phyloP scores from a whole-genome alignment of 2,797 vertebrate genomes.

The Enteromius argenteus region DNA sequence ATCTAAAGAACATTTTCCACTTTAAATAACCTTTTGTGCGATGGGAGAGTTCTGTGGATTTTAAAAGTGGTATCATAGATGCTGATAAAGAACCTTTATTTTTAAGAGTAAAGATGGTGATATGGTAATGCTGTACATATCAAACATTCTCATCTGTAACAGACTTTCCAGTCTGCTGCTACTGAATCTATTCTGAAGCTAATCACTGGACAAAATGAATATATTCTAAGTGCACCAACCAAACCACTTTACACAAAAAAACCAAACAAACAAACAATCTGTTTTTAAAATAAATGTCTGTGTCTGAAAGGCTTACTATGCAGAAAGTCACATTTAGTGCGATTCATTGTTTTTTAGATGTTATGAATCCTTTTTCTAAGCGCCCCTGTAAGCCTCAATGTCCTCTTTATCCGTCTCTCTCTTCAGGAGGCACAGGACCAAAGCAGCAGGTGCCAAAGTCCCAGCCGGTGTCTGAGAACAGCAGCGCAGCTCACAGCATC shows the following conservation, averaged over 20 bases:
- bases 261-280: not conserved
- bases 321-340: not conserved
- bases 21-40: not conserved
- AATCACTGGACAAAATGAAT: not conserved
- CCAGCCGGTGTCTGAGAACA: constrained; percentile 89
- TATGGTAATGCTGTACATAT: not conserved
- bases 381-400: not conserved
- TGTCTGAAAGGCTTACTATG: not conserved
- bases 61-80: not conserved
- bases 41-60: not conserved
- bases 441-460: constrained; percentile 67
- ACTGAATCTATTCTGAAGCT: not conserved
- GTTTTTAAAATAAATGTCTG: not conserved
- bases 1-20: not conserved
- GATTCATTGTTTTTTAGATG: not conserved
- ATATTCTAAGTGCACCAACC: not conserved
- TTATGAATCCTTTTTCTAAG: not conserved
- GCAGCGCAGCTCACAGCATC: constrained; percentile 93
- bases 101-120: not conserved
- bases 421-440: constrained; percentile 79
- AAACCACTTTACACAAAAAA: too few species aligned
- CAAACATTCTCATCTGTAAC: not conserved
- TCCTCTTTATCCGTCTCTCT: constrained; percentile 23
- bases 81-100: not conserved
- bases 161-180: not conserved